Conservation (phyloP, 2,888 invertebrate species). For the Chaetoderma sp. region DNA sequence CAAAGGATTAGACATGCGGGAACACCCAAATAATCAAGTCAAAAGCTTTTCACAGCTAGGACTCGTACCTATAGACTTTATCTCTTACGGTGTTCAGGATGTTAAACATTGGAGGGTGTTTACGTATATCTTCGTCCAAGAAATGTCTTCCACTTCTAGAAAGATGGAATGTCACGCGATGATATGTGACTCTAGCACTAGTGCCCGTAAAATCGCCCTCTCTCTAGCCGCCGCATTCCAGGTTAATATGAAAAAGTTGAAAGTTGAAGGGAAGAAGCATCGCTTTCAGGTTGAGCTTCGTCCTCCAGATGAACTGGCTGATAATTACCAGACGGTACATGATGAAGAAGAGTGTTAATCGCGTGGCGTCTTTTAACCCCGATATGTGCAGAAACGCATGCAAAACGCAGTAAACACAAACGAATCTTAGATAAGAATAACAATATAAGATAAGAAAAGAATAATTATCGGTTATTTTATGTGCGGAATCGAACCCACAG, state of each 20-base stretch:
- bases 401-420: no score
- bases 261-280: constrained; percentile 46
- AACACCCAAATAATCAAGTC: constrained; percentile 57
- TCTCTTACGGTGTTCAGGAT: constrained; percentile 69
- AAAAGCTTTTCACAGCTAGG: constrained; percentile 42
- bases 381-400: no score
- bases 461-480: no score
- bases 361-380: no score
- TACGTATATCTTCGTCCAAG: constrained; percentile 65
- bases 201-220: constrained; percentile 57
- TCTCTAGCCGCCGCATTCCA: constrained; percentile 55
- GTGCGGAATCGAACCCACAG: no score
- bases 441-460: no score
- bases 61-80: constrained; percentile 64
- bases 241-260: constrained; percentile 51
- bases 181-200: constrained; percentile 59
- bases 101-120: constrained; percentile 66
- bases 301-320: constrained; percentile 56
- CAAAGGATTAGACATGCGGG: constrained; percentile 58
- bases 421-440: no score
- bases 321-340: no score
- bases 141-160: constrained; percentile 56
- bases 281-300: constrained; percentile 59
- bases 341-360: no score
- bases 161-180: constrained; percentile 64